Evolutionary conservation across 2,888 invertebrate genomes (phyloP).

Genomic region (Caenorhabditis afra): DNA sequence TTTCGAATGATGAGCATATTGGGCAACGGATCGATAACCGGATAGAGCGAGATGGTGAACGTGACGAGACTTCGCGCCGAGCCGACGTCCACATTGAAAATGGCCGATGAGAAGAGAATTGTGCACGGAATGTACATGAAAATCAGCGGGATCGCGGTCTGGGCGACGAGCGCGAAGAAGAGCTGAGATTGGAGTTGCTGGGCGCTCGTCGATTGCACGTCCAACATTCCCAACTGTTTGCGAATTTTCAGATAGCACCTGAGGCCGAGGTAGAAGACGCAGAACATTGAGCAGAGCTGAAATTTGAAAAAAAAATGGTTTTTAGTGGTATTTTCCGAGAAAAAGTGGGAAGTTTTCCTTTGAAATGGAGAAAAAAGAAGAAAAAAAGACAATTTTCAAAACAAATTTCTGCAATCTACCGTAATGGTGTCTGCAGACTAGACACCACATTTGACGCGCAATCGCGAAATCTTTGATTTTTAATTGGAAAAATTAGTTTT

Average conservation of each 20-base stretch:
- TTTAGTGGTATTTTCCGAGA: too few species aligned
- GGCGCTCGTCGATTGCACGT: too few species aligned
- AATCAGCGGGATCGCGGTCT: slow-evolving; percentile 18
- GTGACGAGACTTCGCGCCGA: slow-evolving; percentile 6
- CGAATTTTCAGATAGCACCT: slow-evolving; percentile 2
- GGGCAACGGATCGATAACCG: slow-evolving; percentile 32
- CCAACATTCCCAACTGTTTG: background rate
- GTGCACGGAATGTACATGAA: slow-evolving; percentile 26
- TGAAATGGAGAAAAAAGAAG: too few species aligned
- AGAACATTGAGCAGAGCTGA: slow-evolving; percentile 13
- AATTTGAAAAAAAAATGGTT: background rate
- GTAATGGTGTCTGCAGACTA: too few species aligned
- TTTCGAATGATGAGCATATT: slow-evolving; percentile 29
- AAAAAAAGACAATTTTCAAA: too few species aligned
- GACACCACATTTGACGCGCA: too few species aligned
- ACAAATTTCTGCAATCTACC: too few species aligned
- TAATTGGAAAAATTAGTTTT: too few species aligned
- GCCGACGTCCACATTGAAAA: slow-evolving; percentile 7
- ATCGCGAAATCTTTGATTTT: too few species aligned
- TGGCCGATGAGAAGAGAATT: slow-evolving; percentile 6
- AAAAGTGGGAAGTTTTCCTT: too few species aligned
- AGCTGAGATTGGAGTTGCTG: slow-evolving; percentile 6
- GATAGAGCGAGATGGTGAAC: slow-evolving; percentile 24
- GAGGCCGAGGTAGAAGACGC: slow-evolving; percentile 11
- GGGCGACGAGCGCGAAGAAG: slow-evolving; percentile 11